Evolutionary conservation across 23 tunicate species (phyloP), one percentile per base, ranked within the genome.

Genomic region (Diplosoma virens): DNA sequence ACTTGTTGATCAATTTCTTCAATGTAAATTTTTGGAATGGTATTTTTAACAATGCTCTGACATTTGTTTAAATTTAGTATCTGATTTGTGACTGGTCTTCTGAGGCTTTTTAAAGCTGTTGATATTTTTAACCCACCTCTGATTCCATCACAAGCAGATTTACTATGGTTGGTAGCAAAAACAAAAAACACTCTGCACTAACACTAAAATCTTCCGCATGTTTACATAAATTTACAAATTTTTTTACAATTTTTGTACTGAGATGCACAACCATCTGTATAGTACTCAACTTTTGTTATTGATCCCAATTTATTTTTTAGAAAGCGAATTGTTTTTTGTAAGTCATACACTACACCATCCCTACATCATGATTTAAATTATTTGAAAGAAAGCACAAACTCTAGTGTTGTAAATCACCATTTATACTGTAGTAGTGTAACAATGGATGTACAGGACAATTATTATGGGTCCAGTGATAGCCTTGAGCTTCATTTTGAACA

Each of bases 391-490:
- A 61, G 18, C 69, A 61, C 6, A 25, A 28, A 61, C 69, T 61
- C 14, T n/a, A n/a, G n/a, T 61, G 69, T 27, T 61, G n/a, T 5
- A 61, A n/a, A 25, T 27, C 33, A 61, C 29, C 69, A 25, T 28
- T 28, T n/a, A n/a, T 6, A 52, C 32, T 53, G 52, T 67, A 35
- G 59, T 78, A 78, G 59, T 59, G 66, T 24, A 78, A 75, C 73
- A 78, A 33, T 37, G 75, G 75, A 64, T 78, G 83, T 20, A 78
- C 83, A 47, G 83, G 65, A 25, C 83, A 78, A 45, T 29, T 37
- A 37, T 41, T 37, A 59, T 78, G 83, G 27, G 83, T 78, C 83
- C 83, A 78, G 59, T 78, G 83, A 25, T 78, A 78, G 5, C 59
- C 83, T 78, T 78, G 83, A 25, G 81, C 81, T 59, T 76, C 73